phyloP scores from a whole-genome alignment of 2,113 vertebrate genomes.

The Phoxinus phoxinus region DNA sequence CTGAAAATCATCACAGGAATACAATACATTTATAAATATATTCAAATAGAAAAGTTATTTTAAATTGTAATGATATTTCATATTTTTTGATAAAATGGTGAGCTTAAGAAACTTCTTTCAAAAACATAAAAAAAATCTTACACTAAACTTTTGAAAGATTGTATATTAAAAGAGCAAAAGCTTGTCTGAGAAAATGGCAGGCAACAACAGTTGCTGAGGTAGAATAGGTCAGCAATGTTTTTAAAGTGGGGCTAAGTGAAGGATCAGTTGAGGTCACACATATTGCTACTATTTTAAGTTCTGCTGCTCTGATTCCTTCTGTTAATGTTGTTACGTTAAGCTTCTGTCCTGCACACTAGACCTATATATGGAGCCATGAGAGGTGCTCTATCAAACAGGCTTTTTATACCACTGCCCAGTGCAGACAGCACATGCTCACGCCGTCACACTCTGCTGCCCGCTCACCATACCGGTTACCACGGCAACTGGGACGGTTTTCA shows the following conservation, averaged over 20 bases:
- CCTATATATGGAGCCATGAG: conserved; percentile 6
- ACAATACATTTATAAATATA: not conserved
- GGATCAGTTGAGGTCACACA: not conserved
- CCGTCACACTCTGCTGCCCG: conserved; percentile 31
- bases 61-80: not conserved
- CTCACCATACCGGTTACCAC: conserved; percentile 56
- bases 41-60: not conserved
- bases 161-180: not conserved
- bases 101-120: not conserved
- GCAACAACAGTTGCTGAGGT: not conserved
- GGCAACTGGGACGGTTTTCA: conserved; percentile 60
- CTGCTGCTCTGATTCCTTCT: not conserved
- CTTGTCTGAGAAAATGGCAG: not conserved
- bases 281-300: not conserved
- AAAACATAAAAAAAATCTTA: not conserved
- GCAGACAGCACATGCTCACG: conserved; percentile 27
- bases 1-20: not conserved
- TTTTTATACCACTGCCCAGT: conserved; percentile 7
- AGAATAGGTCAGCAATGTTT: not conserved
- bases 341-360: conserved; percentile 6
- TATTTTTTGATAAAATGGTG: no score
- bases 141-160: not conserved
- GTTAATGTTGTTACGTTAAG: conserved; percentile 13
- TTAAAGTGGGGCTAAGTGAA: not conserved
- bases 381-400: conserved; percentile 2